Conservation (phyloP, 1,140 invertebrate species). For the Cherax quadricarinatus region DNA sequence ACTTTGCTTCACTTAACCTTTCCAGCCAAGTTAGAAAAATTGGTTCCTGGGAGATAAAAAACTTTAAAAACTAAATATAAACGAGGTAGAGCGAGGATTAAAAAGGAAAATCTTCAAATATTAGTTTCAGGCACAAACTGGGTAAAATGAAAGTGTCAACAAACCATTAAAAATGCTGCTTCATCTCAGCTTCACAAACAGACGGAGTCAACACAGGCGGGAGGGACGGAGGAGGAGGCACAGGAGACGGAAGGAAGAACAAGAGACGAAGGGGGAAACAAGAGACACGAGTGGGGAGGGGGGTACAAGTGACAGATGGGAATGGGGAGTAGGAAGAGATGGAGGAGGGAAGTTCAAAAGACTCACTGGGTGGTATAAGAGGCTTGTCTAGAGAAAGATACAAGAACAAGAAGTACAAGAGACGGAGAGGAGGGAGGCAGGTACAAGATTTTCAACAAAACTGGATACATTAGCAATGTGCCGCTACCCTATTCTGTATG, state of each 20-base stretch:
- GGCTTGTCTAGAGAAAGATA: too few relatives aligned
- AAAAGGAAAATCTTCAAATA: background rate
- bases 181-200: background rate
- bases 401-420: too few relatives aligned
- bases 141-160: background rate
- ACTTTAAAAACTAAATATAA: background rate
- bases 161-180: slow-evolving; percentile 12
- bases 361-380: too few relatives aligned
- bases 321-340: background rate
- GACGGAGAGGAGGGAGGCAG: too few relatives aligned
- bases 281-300: background rate
- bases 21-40: background rate
- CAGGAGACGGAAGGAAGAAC: background rate
- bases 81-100: background rate
- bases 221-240: background rate
- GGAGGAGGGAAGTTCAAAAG: background rate
- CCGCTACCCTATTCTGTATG: too few relatives aligned
- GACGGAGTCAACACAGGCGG: background rate
- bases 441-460: too few relatives aligned
- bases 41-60: background rate
- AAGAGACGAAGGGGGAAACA: background rate
- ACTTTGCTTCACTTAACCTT: background rate
- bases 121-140: slow-evolving; percentile 1
- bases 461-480: too few relatives aligned
- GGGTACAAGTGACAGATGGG: background rate